Base-by-base conservation (phyloP, 2,888 invertebrate species). In the Dexiosoma caninum region DNA sequence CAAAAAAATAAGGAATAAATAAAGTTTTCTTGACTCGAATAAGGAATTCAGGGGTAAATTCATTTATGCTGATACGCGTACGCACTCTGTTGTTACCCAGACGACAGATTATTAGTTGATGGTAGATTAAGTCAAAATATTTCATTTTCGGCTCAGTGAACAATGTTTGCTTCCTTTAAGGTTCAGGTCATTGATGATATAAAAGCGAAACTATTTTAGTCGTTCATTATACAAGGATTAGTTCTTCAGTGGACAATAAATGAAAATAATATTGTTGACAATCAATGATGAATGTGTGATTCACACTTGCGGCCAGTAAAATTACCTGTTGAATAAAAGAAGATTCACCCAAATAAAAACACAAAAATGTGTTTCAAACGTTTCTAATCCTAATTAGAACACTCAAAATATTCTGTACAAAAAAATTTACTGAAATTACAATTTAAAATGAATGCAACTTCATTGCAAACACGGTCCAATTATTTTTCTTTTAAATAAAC, bases 191-290 rank as follows among this genome's bases (percentile, higher is more conserved):
- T 21, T n/a, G 9, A 1, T 40, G 51, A 44, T 19, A 64, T 32
- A 64, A 66, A 23, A 37, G 21, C 14, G n/a, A 64, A 32, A 74
- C 37, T 46, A 27, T 59, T 55, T 37, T 46, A 46, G 21, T 49
- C 53, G 42, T 5, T 30, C 60, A 69, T 74, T 79, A 70, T 75
- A 70, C 64, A 59, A 27, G 75, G 75, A 70, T 79, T 75, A 79
- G 64, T 14, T 12, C 19, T 5, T 10, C 8, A n/a, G 32, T 37
- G 57, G 30, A 79, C 70, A 79, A 75, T 70, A 16, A 10, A 7
- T 32, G 57, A 57, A 69, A 70, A 70, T 75, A 51, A 75, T 66
- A 53, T 51, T 64, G 74, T 64, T 79, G 75, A 79, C 75, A 75
- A 51, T 70, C 57, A 51, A 64, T 70, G 64, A 59, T 40, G 37